Evolutionary conservation across 1,140 invertebrate genomes (phyloP), one percentile per base, ranked within the genome.

Genomic region (Lycorma delicatula): DNA sequence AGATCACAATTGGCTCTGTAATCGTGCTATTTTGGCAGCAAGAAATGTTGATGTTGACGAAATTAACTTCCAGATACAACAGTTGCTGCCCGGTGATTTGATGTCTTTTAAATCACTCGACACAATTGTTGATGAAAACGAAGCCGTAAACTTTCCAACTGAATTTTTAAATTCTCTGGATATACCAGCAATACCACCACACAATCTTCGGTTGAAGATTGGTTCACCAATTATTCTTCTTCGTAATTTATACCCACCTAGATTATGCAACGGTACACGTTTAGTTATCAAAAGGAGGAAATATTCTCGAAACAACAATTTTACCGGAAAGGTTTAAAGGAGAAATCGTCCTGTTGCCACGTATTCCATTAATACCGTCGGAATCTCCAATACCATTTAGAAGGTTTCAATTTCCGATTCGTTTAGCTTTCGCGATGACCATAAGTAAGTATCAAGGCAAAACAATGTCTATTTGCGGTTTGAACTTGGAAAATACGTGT

Each of bases 101-200:
- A 56, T 60, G 60, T 63, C 62, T 53, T 74, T 62, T 60, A 68
- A 70, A 65, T 73, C 69, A 20, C 62, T 74, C 46, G 69, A 74
- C 64, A 66, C 68, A 28, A 64, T 66, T 44, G 57, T 63, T 29
- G 62, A 71, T 61, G 34, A 65, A 60, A 60, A 71, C 58, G 65
- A 75, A 54, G 66, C 59, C 12, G 64, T 68, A 29, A 69, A 71
- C 58, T 72, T 72, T 70, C 67, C 71, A 62, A 59, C 62, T 25
- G 71, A 75, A 68, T 74, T 74, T 66, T 62, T 65, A 50, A 68
- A 68, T 41, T 66, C 63, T 28, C 52, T 67, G 27, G 67, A 73
- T 61, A 63, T 69, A 53, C 63, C 70, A 25, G 68, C 66, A n/a
- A 50, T 75, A 50, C 70, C 69, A 64, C 66, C 67, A 51, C 68